Evolutionary conservation across 2,797 vertebrate species (phyloP).

Genomic region (Notamacropus eugenii): DNA sequence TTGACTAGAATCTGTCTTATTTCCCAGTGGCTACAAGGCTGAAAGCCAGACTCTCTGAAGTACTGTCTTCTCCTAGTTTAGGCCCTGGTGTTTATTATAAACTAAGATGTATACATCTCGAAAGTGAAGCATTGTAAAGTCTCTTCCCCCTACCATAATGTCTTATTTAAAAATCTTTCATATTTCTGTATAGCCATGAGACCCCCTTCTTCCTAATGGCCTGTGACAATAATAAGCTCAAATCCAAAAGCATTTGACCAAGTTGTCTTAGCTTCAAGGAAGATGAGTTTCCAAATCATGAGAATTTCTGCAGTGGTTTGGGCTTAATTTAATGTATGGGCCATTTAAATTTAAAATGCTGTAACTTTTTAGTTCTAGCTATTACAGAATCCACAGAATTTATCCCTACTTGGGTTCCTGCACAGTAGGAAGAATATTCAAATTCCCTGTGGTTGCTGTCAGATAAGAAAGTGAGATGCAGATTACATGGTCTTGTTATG

Average conservation of each 20-base stretch:
- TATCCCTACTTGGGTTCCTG: not conserved
- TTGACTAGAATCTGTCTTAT: not conserved
- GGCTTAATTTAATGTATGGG: not conserved
- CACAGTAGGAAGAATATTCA: not conserved
- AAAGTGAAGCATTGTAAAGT: not conserved
- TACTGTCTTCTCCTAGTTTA: not conserved
- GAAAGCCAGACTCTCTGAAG: not conserved
- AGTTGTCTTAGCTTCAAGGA: not conserved
- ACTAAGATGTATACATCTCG: not conserved
- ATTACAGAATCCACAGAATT: slow-evolving; percentile 13
- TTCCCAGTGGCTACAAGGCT: not conserved
- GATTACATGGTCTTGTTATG: not conserved
- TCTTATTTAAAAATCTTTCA: slow-evolving; percentile 25
- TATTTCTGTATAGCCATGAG: not conserved
- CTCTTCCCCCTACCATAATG: not conserved
- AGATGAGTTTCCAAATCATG: slow-evolving; percentile 29
- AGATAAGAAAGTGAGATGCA: not conserved
- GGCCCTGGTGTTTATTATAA: not conserved
- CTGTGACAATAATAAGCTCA: not conserved
- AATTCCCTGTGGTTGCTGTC: not conserved
- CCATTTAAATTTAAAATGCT: slow-evolving; percentile 38
- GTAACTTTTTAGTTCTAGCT: slow-evolving; percentile 22
- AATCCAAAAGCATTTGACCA: not conserved
- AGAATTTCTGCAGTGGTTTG: slow-evolving; percentile 18
- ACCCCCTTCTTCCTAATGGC: not conserved